phyloP scores from a whole-genome alignment of 30 jellyfish, hydroid and myxozoan genomes.

The Mastigias papua region DNA sequence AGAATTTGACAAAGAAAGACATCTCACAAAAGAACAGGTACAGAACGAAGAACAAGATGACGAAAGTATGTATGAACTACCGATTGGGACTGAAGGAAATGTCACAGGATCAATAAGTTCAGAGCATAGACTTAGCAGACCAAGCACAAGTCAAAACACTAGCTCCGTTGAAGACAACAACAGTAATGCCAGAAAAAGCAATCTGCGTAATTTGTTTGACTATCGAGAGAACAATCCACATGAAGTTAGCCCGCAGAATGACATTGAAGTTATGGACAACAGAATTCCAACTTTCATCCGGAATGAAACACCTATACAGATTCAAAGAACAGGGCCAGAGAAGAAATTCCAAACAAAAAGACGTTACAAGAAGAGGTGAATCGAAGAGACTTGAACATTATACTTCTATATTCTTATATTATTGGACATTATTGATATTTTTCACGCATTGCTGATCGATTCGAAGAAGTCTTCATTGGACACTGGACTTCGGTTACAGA shows the following conservation, averaged over 20 bases:
- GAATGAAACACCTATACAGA: too few relatives aligned
- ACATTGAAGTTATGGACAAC: too few relatives aligned
- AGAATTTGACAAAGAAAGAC: slow-evolving; percentile 5
- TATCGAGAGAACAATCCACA: not conserved
- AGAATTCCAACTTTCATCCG: too few relatives aligned
- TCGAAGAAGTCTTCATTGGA: not conserved
- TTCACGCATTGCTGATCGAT: not conserved
- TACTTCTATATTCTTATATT: not conserved
- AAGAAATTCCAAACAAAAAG: slow-evolving; percentile 7
- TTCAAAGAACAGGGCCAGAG: slow-evolving; percentile 2
- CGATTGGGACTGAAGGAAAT: too few relatives aligned
- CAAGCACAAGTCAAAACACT: too few relatives aligned
- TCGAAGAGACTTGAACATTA: not conserved
- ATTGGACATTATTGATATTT: not conserved
- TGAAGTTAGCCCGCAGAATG: not conserved
- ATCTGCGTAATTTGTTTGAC: slow-evolving; percentile 6
- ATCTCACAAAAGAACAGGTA: slow-evolving; percentile 1
- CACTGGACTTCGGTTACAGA: not conserved
- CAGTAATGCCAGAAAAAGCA: too few relatives aligned
- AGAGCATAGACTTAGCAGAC: too few relatives aligned
- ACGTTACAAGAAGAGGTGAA: slow-evolving; percentile 22
- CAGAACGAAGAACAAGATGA: slow-evolving; percentile 35
- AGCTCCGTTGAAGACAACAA: not conserved
- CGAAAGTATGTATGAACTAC: too few relatives aligned
- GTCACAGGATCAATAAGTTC: too few relatives aligned